Evolutionary conservation across 2,888 invertebrate genomes (phyloP).

Genomic region (Neoitamus cyanurus): DNA sequence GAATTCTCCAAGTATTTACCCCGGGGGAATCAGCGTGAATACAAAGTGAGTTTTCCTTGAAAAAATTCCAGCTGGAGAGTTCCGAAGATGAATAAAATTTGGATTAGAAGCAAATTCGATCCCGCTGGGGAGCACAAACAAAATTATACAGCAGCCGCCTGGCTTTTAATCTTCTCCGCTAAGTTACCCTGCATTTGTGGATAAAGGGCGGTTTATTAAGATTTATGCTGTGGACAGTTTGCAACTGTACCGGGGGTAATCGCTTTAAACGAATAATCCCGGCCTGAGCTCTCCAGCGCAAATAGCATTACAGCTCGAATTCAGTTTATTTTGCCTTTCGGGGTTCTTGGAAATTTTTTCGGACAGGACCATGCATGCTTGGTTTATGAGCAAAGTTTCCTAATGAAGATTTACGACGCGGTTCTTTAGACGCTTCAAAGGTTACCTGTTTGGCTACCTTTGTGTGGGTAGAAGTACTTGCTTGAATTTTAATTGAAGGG

Average conservation of each 20-base stretch:
- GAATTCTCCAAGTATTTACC: conserved; percentile 6
- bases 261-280: neutral
- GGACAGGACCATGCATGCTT: neutral
- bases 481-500: too few species aligned
- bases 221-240: conserved; percentile 11
- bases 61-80: conserved; percentile 17
- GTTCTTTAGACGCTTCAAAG: neutral
- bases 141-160: conserved; percentile 8
- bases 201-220: conserved; percentile 12
- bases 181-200: neutral
- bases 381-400: neutral
- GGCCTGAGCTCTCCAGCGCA: neutral
- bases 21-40: conserved; percentile 5
- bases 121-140: conserved; percentile 7
- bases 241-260: neutral
- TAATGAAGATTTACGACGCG: neutral
- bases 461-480: neutral
- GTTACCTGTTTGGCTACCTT: neutral
- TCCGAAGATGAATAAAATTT: conserved; percentile 17
- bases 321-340: neutral
- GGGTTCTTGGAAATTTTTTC: neutral
- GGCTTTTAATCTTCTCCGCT: conserved; percentile 5
- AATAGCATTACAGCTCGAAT: neutral
- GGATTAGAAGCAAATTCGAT: conserved; percentile 23
- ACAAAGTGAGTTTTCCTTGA: neutral